Evolutionary conservation across 2,797 vertebrate species (phyloP).

Genomic region (Enteromius mattozi): DNA sequence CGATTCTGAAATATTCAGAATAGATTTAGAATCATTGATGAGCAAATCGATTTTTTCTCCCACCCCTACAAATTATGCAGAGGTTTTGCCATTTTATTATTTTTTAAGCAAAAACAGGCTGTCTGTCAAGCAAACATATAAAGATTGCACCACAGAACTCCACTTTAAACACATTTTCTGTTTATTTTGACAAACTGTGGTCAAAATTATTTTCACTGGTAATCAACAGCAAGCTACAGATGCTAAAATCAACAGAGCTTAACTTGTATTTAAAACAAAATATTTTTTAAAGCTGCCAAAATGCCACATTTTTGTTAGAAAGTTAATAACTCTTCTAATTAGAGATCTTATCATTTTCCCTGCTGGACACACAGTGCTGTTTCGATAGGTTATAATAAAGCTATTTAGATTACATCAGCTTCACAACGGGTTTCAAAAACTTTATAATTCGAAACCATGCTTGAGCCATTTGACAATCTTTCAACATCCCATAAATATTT

Average conservation of each 20-base stretch:
- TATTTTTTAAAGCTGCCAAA: background rate
- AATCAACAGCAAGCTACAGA: conserved; percentile 3
- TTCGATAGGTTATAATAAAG: background rate
- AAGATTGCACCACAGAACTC: background rate
- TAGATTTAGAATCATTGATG: too few relatives aligned
- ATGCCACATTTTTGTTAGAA: background rate
- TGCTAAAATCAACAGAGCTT: background rate
- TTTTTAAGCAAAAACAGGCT: background rate
- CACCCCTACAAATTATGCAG: background rate
- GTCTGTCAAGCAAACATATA: background rate
- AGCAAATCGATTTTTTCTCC: too few relatives aligned
- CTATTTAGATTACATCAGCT: background rate
- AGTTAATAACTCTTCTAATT: background rate
- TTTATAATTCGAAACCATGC: background rate
- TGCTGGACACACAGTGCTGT: conserved; percentile 14
- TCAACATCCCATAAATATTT: conserved; percentile 2
- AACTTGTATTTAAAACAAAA: background rate
- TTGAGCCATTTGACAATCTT: background rate
- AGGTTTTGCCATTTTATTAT: background rate
- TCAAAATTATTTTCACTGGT: background rate
- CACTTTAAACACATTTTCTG: background rate
- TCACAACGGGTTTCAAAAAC: conserved; percentile 2
- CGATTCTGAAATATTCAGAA: too few relatives aligned
- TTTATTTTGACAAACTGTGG: background rate
- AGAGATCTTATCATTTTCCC: conserved; percentile 20